Base-by-base conservation (phyloP, 2,888 invertebrate species). In the Eumacrocentrus americanus region DNA sequence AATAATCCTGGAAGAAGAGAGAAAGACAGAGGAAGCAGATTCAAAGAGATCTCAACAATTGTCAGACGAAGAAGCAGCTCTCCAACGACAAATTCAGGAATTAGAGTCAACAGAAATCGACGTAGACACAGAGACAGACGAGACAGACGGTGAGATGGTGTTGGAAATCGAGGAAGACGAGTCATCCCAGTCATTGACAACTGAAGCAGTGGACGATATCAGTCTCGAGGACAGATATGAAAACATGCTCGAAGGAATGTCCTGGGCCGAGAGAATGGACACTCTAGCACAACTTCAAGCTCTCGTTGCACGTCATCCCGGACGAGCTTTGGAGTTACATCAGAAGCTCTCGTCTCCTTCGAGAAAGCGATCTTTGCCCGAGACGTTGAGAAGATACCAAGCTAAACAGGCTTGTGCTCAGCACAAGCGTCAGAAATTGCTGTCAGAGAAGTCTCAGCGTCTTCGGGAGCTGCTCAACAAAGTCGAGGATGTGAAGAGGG, bases 301-400 rank as follows among this genome's bases (percentile, higher is more conserved):
- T 0, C 81, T 92, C 20, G 91, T 91, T 0, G 90, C 91, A 0
- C 86, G 96, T n/a, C 92, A 94, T 78, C 97, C 98, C 0, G 97
- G 95, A 53, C 86, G 96, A 55, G 95, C 95, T 0, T 88, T 94
- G 61, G 94, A 96, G 69, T 84, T 98, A 44, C 97, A 97, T 80
- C 95, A 95, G 69, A 98, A 97, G 77, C 83, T 98, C 0, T 95
- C 95, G 0, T 94, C 94, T 47, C 96, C 96, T 0, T 91, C 94
- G 1, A 85, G 94, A n/a, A 87, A 91, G 56, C 85, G 92, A 37
- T 91, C 91, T n/a, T 75, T 92, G n/a, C 89, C 91, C 22, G 92
- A 92, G 74, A 93, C 94, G 0, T 80, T 94, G 16, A 82, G 86
- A 62, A 84, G 86, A 61, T 91, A 95, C 69, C 94, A 96, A 80